Evolutionary conservation across 2,797 vertebrate genomes (phyloP).

Genomic region (Coccyzus lansbergi): DNA sequence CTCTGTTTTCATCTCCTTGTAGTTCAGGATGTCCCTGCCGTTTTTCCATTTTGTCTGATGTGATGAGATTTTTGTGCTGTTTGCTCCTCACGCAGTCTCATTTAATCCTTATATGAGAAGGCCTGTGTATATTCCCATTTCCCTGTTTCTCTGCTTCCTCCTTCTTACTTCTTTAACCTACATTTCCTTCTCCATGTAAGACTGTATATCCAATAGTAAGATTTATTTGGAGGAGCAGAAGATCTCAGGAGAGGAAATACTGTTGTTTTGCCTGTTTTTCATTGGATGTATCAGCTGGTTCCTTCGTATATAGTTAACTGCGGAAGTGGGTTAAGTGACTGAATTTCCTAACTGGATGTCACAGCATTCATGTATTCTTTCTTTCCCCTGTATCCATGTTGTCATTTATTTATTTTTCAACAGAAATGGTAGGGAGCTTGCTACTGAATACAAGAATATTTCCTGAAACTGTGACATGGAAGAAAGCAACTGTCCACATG

Average conservation of each 20-base stretch:
- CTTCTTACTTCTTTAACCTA: not conserved
- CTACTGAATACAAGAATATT: not conserved
- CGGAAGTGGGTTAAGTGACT: not conserved
- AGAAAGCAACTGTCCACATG: not conserved
- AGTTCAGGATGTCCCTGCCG: not conserved
- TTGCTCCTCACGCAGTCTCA: not conserved
- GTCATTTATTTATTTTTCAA: not conserved
- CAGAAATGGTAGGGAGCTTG: not conserved
- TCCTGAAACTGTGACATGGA: not conserved
- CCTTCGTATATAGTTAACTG: not conserved
- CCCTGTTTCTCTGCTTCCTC: not conserved
- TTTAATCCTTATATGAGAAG: accelerated
- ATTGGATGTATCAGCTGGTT: not conserved
- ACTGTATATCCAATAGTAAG: not conserved
- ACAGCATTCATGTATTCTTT: not conserved
- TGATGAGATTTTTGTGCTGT: not conserved
- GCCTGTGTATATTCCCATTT: not conserved
- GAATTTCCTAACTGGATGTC: not conserved
- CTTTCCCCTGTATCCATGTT: not conserved
- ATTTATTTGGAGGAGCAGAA: not conserved
- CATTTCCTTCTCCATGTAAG: not conserved
- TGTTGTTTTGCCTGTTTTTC: not conserved
- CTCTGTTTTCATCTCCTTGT: not conserved
- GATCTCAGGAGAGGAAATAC: not conserved
- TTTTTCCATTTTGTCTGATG: not conserved